These are phyloP conservation scores for Sebastes aleutianus DNA, from an alignment of 2,797 vertebrate species.

Conservation along the genomic window DNA sequence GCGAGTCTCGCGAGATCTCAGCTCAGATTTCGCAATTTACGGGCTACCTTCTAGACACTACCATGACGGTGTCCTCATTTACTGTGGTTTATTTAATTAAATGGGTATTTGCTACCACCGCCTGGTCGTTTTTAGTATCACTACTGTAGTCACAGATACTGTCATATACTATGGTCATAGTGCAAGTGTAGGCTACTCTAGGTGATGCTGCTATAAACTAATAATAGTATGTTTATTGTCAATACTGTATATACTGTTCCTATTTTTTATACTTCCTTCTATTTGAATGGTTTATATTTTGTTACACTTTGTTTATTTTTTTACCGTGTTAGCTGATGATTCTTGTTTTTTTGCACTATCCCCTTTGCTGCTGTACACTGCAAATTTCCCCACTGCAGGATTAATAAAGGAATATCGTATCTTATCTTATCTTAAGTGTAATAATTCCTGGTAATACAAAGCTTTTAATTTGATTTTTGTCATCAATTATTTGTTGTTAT, in stretches of 20 bases:
- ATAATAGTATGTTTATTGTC: neutral
- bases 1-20: no score
- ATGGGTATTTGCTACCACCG: constrained; percentile 33
- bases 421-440: neutral
- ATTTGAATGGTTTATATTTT: no score
- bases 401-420: no score
- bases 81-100: neutral
- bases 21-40: no score
- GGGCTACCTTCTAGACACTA: no score
- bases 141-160: neutral
- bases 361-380: no score
- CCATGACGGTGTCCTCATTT: neutral
- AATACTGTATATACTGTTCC: no score
- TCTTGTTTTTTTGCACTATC: no score
- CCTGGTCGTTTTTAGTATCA: constrained; percentile 24
- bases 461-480: neutral
- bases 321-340: no score
- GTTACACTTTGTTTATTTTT: no score
- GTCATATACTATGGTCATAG: neutral
- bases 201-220: neutral
- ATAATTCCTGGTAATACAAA: neutral
- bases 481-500: neutral
- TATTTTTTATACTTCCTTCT: no score
- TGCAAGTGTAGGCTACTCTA: neutral
- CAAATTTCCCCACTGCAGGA: no score